Percentiles rank a stretch among this genome's conserved stretches.
Evolutionary conservation across 1,140 invertebrate genomes (phyloP).

Genomic region (Nasonia longicornis): DNA sequence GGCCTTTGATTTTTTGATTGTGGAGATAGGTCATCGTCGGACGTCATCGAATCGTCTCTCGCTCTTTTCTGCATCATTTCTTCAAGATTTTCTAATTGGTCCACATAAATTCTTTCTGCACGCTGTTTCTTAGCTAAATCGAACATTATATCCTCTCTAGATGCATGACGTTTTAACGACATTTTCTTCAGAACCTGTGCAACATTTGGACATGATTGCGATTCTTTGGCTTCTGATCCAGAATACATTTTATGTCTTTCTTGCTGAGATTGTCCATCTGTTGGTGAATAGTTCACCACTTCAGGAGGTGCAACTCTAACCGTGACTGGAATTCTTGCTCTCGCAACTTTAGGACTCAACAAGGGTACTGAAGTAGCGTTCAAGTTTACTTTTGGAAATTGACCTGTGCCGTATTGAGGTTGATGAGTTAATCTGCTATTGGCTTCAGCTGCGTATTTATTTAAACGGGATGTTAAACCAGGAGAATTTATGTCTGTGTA

Average conservation of each 20-base stretch:
- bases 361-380: slow-evolving; percentile 61
- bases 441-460: slow-evolving; percentile 65
- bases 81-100: slow-evolving; percentile 60
- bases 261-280: slow-evolving; percentile 52
- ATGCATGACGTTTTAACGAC: slow-evolving; percentile 65
- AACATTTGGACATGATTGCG: slow-evolving; percentile 34
- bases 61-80: slow-evolving; percentile 64
- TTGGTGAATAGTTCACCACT: slow-evolving; percentile 53
- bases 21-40: slow-evolving; percentile 60
- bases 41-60: slow-evolving; percentile 62
- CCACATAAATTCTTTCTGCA: slow-evolving; percentile 55
- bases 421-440: slow-evolving; percentile 62
- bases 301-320: slow-evolving; percentile 64
- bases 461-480: slow-evolving; percentile 62
- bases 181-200: slow-evolving; percentile 58
- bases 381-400: slow-evolving; percentile 66
- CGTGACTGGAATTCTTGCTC: slow-evolving; percentile 58
- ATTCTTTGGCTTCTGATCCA: slow-evolving; percentile 25
- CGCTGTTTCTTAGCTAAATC: slow-evolving; percentile 64
- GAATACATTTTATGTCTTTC: slow-evolving; percentile 36
- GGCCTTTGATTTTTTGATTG: slow-evolving; percentile 59
- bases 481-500: slow-evolving; percentile 64
- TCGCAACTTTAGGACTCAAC: slow-evolving; percentile 57
- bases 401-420: slow-evolving; percentile 62
- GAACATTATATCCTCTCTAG: slow-evolving; percentile 59